These are phyloP conservation scores for western clawed frog (Xenopus tropicalis) DNA, from an alignment of 2,113 vertebrate species.

Conservation along the genomic window UCB_Xtro_10.0 CM004448.2:47490501-47491000, in stretches of 20 bases:
- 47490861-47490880: constrained; percentile 50
- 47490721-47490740: constrained; percentile 69
- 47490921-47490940: constrained; percentile 25
- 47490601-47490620: no score
- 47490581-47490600: no score
- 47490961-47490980: background rate
- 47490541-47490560: no score
- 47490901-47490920: constrained; percentile 47
- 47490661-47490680: constrained; percentile 75
- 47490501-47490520: no score
- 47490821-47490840: constrained; percentile 37
- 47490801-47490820: no score
- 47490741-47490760: constrained; percentile 51
- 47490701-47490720: constrained; percentile 79
- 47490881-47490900: constrained; percentile 54
- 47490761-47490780: constrained; percentile 49
- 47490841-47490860: constrained; percentile 65
- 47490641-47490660: constrained; percentile 52
- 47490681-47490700: constrained; percentile 84
- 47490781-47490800: constrained; percentile 55
- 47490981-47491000: no score
- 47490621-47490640: no score
- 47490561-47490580: no score
- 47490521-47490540: no score
- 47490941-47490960: constrained; percentile 9